phyloP scores from a whole-genome alignment of 2,797 vertebrate genomes.

The Octomys mimax region DNA sequence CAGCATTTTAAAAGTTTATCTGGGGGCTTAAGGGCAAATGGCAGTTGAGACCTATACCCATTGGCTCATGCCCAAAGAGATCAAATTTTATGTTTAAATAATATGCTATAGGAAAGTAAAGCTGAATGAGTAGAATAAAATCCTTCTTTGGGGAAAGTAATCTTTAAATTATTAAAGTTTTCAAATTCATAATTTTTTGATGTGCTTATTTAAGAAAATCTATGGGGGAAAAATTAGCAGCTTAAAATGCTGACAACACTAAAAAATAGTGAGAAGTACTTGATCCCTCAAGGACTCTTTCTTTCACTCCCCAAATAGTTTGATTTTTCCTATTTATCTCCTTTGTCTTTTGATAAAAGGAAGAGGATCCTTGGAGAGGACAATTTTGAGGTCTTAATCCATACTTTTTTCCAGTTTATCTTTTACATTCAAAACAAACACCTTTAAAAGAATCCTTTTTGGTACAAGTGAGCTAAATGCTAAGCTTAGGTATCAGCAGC shows the following conservation, averaged over 20 bases:
- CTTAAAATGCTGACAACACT: constrained; percentile 71
- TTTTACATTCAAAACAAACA: constrained; percentile 78
- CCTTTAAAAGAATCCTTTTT: constrained; percentile 69
- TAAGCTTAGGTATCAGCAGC: constrained; percentile 74
- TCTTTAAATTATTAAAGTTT: constrained; percentile 73
- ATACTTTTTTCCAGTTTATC: constrained; percentile 68
- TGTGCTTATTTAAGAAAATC: constrained; percentile 77
- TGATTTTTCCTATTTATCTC: constrained; percentile 73
- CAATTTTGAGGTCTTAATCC: constrained; percentile 82
- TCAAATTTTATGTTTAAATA: constrained; percentile 54
- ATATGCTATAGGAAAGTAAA: constrained; percentile 54
- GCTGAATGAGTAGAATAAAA: constrained; percentile 27
- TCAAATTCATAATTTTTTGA: constrained; percentile 56
- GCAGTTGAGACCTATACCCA: neutral
- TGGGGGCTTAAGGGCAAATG: constrained; percentile 7
- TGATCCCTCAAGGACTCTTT: constrained; percentile 57
- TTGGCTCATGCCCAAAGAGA: neutral
- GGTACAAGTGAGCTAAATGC: constrained; percentile 51
- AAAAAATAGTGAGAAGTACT: constrained; percentile 58
- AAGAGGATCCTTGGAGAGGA: constrained; percentile 67
- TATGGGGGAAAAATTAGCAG: constrained; percentile 44
- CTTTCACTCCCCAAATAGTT: constrained; percentile 36
- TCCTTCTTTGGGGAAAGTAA: constrained; percentile 62
- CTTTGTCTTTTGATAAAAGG: constrained; percentile 73
- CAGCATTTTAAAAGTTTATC: constrained; percentile 49